Evolutionary conservation across 1,140 invertebrate species (phyloP).

Genomic region (Parapsyche elsis): DNA sequence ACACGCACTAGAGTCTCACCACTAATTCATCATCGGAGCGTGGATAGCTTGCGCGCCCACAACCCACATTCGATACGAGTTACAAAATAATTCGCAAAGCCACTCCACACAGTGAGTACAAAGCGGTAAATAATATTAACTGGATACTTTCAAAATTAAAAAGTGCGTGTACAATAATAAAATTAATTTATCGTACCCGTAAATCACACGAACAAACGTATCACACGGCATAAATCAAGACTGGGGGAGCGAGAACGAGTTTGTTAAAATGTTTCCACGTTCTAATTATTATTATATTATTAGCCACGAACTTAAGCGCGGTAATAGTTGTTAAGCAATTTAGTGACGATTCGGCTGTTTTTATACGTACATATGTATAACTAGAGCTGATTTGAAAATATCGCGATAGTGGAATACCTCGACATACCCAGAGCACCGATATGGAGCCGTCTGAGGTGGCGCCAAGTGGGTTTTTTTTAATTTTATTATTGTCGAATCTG

Average conservation of each 20-base stretch:
- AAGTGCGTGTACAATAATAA: too few species aligned
- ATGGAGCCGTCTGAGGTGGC: constrained; percentile 47
- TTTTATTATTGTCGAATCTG: constrained; percentile 50
- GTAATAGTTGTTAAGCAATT: not conserved
- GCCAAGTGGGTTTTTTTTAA: constrained; percentile 49
- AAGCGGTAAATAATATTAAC: not conserved
- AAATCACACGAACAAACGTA: constrained; percentile 18
- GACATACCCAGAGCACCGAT: constrained; percentile 13
- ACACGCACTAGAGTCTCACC: not conserved
- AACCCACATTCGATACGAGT: not conserved
- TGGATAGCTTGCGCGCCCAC: not conserved
- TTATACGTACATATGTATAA: not conserved
- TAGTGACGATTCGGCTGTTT: not conserved
- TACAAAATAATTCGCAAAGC: too few species aligned
- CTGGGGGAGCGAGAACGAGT: not conserved
- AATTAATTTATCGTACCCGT: not conserved
- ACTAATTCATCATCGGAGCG: constrained; percentile 30
- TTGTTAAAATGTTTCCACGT: constrained; percentile 11
- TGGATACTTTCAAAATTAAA: too few species aligned
- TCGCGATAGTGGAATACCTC: constrained; percentile 21
- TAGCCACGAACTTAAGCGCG: not conserved
- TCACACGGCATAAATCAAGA: constrained; percentile 4
- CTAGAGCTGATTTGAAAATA: constrained; percentile 11
- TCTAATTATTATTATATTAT: not conserved
- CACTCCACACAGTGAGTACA: not conserved